Evolutionary conservation across 1,140 invertebrate genomes (phyloP), one percentile per base, ranked within the genome.

Genomic region (Drosophila nigromelanica): DNA sequence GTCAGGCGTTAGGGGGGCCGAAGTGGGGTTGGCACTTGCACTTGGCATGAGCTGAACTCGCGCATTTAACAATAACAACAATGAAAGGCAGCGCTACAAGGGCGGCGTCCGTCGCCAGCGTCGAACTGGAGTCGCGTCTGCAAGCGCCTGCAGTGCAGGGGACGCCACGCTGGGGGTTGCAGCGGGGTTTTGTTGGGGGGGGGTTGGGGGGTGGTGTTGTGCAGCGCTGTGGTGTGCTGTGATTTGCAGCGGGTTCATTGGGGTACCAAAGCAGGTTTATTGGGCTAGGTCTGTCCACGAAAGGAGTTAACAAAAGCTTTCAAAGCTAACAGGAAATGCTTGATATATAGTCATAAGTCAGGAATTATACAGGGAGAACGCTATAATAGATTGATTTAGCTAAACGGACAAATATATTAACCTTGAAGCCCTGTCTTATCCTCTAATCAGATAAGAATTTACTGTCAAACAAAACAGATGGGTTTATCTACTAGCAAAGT

Each of bases 11-110:
- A 18, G 18, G 18, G 18, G 18, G 18, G 18, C 18, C 18, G 18
- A 18, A 18, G 18, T 18, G 18, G 18, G 18, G 18, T 18, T 18
- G 18, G 18, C 18, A 18, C 18, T 18, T 18, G 18, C 18, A 18
- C 18, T 18, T 18, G 82, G 82, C 82, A 82, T 78, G 58, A 64
- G 61, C 81, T 85, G 77, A 81, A 82, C 80, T 80, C 72, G 73
- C 76, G 76, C 76, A 77, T 63, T 71, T 61, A 79, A 89, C 58
- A 72, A 72, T 39, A 66, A 61, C 60, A 43, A 47, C 71, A 68
- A 67, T 47, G 45, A 58, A 64, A 52, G 54, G 73, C 78, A 75
- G 64, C 56, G 68, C 73, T 59, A 79, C 80, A 87, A 86, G 82
- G 82, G 82, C 82, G 82, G 78, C 82, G 67, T 68, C 68, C 48